A percentile compares a stretch with the other conserved stretches of the same genome.
phyloP scores from a whole-genome alignment of 2,888 invertebrate species.

The Octodonta nipae region DNA sequence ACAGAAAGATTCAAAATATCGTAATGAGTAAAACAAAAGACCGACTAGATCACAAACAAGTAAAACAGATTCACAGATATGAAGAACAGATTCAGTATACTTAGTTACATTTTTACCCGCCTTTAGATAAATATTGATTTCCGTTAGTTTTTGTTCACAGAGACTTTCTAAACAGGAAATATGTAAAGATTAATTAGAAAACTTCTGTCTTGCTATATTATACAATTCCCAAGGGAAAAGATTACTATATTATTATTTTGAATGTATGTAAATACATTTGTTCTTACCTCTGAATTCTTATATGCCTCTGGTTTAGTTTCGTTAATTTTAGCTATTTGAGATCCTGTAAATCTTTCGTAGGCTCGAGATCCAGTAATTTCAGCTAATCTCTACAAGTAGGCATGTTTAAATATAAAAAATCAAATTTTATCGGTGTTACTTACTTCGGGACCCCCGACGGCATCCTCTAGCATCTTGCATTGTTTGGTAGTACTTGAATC shows the following conservation, averaged over 20 bases:
- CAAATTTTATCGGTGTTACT: constrained; percentile 2
- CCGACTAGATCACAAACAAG: too few species aligned
- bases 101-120: too few species aligned
- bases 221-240: background rate
- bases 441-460: constrained; percentile 57
- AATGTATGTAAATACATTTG: background rate
- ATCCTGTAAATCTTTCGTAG: constrained; percentile 83
- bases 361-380: constrained; percentile 74
- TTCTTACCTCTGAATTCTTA: constrained; percentile 54
- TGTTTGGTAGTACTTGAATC: constrained; percentile 71
- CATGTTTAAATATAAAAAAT: background rate
- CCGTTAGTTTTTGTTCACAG: too few species aligned
- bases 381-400: constrained; percentile 50
- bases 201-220: too few species aligned
- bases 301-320: constrained; percentile 57
- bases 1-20: too few species aligned
- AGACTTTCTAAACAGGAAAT: too few species aligned
- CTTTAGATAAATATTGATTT: too few species aligned
- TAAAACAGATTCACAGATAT: too few species aligned
- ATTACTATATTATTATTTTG: background rate
- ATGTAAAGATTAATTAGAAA: too few species aligned
- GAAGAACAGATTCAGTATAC: too few species aligned
- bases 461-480: constrained; percentile 66
- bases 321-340: constrained; percentile 82
- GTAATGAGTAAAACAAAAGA: too few species aligned